These are phyloP conservation scores for Peucedramus taeniatus DNA, from an alignment of 2,113 vertebrate species.

Conservation along the genomic window DNA sequence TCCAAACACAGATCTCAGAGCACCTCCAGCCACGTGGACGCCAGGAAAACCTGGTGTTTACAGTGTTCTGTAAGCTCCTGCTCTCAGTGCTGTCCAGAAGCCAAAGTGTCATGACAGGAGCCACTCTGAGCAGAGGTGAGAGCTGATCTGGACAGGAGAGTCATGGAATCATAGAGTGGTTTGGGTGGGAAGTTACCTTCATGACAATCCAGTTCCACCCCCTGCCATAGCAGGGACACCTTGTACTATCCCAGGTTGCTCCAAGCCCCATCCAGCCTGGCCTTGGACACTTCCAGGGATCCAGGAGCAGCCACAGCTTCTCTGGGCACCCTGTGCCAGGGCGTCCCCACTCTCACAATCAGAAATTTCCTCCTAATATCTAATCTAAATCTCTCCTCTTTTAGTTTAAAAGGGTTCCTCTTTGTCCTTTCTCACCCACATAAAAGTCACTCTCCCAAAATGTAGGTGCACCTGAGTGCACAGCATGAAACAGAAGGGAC, in stretches of 20 bases:
- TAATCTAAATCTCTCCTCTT: not conserved
- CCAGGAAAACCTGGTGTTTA: not conserved
- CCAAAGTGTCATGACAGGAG: not conserved
- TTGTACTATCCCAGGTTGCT: accelerated
- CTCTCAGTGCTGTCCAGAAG: not conserved
- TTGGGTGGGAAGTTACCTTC: not conserved
- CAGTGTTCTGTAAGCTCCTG: not conserved
- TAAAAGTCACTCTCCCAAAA: not conserved
- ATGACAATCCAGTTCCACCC: not conserved
- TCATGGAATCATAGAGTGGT: not conserved
- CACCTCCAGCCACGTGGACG: not conserved
- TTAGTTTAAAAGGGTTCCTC: not conserved
- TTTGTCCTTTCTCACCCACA: not conserved
- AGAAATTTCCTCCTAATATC: not conserved
- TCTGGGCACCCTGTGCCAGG: not conserved
- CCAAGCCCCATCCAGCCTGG: accelerated
- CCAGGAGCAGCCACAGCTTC: not conserved
- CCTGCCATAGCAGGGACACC: not conserved
- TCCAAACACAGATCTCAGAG: not conserved
- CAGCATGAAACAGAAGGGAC: not conserved
- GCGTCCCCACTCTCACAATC: accelerated
- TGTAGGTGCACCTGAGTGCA: not conserved
- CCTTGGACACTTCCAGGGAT: not conserved
- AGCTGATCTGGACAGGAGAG: not conserved
- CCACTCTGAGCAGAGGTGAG: not conserved